Base-by-base conservation (phyloP, 2,888 invertebrate genomes). In the Dichetophora obliterata region DNA sequence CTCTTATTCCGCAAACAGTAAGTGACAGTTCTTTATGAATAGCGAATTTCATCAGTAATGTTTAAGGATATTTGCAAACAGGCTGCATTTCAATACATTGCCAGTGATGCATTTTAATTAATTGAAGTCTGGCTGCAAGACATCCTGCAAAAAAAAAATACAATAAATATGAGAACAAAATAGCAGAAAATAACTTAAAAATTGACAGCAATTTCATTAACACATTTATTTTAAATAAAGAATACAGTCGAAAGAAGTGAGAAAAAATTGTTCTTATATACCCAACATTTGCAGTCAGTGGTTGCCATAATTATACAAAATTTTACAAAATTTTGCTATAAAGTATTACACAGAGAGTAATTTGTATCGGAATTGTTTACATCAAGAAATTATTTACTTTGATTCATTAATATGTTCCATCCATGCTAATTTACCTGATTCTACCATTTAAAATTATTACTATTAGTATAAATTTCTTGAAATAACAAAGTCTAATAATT, bases 221-320 rank as follows among this genome's bases (percentile, higher is more conserved):
- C 65, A 75, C 71, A 68, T 76, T 79, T 70, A 74, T 72, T 72
- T 71, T 71, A 72, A 79, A 76, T 78, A 68, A 76, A 76, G 71
- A 76, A 75, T 76, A 66, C 57, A 77, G 48, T 66, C 54, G 57
- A 19, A 61, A 66, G 66, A 61, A 52, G 2, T n/a, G n/a, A 50
- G 24, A 37, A 50, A 65, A 37, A 24, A 76, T 66, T 31, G 43
- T 65, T 57, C 48, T 34, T 65, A 71, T 31, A 24, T 34, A 65
- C 22, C 8, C 59, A 50, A 37, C 31, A 68, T 22, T 59, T 68
- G 75, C 65, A 22, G 54, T 43, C 14, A 63, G n/a, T 31, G 63
- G 34, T 66, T 66, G 52, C 50, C 1, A 37, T 69, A 57, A 61
- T 50, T 74, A 75, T 75, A 66, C 74, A 66, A 71, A 75, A 68